Conservation (phyloP, 2,797 vertebrate species). For the Onychomys arenicola region DNA sequence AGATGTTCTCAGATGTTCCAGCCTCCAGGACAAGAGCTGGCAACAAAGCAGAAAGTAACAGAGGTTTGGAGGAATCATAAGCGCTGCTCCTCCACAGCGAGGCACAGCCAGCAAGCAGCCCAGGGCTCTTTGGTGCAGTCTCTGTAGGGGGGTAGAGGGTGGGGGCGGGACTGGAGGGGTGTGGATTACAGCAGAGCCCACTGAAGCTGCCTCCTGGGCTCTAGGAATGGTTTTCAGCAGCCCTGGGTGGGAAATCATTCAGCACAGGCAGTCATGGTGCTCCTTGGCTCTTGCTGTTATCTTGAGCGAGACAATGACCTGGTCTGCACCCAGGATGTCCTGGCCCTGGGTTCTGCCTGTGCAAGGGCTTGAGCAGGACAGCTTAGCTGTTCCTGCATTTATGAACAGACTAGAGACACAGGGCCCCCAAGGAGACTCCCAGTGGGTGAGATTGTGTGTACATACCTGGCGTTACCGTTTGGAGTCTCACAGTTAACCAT, state of each 20-base stretch:
- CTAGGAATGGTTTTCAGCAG: not conserved
- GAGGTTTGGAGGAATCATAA: not conserved
- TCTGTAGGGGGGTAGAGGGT: not conserved
- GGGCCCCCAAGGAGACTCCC: slow-evolving; percentile 1
- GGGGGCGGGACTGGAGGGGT: not conserved
- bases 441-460: not conserved
- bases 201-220: rapidly evolving
- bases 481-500: not conserved
- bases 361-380: not conserved
- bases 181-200: not conserved
- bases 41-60: not conserved
- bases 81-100: not conserved
- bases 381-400: not conserved
- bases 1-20: not conserved
- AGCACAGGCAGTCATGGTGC: not conserved
- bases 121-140: not conserved
- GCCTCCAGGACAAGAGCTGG: not conserved
- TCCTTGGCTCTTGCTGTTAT: not conserved
- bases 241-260: not conserved
- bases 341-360: not conserved
- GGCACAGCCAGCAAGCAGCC: not conserved
- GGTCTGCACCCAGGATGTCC: not conserved
- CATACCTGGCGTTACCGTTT: not conserved
- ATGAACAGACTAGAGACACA: not conserved
- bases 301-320: not conserved